Base-by-base conservation (phyloP, 2,888 invertebrate species). In the Noctua pronuba region DNA sequence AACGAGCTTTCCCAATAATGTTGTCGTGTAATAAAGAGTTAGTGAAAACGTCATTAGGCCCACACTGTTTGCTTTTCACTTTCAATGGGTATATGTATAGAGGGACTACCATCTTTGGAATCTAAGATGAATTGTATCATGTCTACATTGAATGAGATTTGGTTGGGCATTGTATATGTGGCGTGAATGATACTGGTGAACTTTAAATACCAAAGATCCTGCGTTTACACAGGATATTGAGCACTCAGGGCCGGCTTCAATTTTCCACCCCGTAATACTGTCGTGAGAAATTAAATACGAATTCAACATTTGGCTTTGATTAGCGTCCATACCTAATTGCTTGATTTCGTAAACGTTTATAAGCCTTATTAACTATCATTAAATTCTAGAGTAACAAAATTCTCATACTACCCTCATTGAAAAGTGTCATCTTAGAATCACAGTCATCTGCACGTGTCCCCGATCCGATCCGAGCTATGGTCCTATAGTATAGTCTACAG, bases 1-100 rank as follows among this genome's bases (percentile, higher is more conserved):
- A 85, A 88, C 79, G 79, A 88, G 83, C 85, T 88, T 88, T 88
- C 78, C 82, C 81, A 80, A 83, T 89, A 82, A 89, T 78, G 79
- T 83, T 11, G 65, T 77, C 67, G 62, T 67, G 73, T 85, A 69
- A 81, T 79, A 77, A 64, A 76, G 65, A 75, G 67, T 55, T 66
- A 82, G 84, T 73, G 88, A 84, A 89, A 88, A 84, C 82, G 64
- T 68, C 82, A 82, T 88, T 89, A 88, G 77, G 62, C 74, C 60
- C 70, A 70, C 68, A 73, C 74, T 76, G 72, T 64, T 72, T 71
- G 24, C 66, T 74, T 88, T 88, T 88, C 88, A 87, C 88, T 89
- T 80, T 88, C 80, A 72, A 68, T 69, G 16, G 35, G 13, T 1
- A 65, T n/a, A n/a, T n/a, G n/a, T n/a, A 2, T 13, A 55, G 31